These are phyloP conservation scores for Megalops cyprinoides DNA, from an alignment of 2,797 vertebrate genomes.

Conservation along the genomic window DNA sequence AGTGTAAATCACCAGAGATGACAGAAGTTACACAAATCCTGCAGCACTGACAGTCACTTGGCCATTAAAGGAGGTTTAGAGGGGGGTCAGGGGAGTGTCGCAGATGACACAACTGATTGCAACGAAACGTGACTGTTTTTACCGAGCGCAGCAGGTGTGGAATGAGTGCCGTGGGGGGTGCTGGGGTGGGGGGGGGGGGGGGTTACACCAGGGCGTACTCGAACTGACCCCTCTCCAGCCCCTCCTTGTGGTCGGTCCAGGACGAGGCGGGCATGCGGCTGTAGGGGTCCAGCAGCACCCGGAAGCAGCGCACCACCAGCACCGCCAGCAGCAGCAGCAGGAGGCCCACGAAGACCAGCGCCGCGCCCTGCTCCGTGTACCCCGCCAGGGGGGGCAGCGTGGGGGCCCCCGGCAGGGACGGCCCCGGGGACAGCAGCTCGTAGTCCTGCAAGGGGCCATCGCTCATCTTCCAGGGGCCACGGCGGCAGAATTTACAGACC, in stretches of 20 bases:
- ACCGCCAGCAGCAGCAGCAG: constrained; percentile 87
- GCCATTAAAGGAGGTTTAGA: too few relatives aligned
- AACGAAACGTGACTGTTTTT: too few relatives aligned
- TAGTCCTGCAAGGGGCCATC: constrained; percentile 68
- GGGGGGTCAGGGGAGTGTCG: too few relatives aligned
- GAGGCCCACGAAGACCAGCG: constrained; percentile 89
- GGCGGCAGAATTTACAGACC: constrained; percentile 39
- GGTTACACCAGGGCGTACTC: constrained; percentile 85
- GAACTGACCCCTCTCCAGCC: constrained; percentile 88
- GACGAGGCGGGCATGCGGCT: constrained; percentile 93
- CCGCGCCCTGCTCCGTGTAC: constrained; percentile 86
- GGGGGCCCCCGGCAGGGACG: constrained; percentile 62
- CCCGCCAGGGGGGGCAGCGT: constrained; percentile 55
- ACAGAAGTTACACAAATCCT: too few relatives aligned
- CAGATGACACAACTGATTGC: too few relatives aligned
- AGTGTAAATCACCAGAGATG: too few relatives aligned
- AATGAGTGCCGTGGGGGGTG: neutral
- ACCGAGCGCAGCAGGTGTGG: too few relatives aligned
- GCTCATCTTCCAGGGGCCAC: constrained; percentile 56
- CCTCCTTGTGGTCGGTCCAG: constrained; percentile 91
- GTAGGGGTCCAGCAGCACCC: constrained; percentile 92
- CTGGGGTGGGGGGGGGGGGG: neutral
- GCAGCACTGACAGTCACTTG: too few relatives aligned
- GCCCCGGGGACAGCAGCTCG: constrained; percentile 57
- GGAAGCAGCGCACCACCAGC: constrained; percentile 88